Conservation (phyloP, 2,797 vertebrate species). For the Coregonus ussuriensis region DNA sequence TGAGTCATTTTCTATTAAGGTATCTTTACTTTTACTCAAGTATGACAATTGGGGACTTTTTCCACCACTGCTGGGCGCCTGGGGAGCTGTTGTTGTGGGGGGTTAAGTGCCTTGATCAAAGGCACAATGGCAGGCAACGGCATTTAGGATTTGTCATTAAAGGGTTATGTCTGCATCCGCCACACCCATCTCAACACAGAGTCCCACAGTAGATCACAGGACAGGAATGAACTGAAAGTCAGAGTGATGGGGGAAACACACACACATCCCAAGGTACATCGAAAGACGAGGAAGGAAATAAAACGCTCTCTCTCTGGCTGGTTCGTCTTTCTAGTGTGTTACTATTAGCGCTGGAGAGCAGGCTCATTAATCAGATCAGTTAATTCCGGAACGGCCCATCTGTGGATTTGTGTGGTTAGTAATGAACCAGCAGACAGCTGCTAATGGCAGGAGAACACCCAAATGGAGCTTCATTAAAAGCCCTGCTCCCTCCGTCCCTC, state of each 20-base stretch:
- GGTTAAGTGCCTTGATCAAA: too few relatives aligned
- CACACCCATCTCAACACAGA: background rate
- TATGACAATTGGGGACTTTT: too few relatives aligned
- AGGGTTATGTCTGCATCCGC: background rate
- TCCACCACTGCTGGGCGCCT: too few relatives aligned
- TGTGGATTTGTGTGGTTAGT: slow-evolving; percentile 18
- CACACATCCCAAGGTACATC: too few relatives aligned
- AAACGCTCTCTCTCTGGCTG: background rate
- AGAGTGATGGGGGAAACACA: too few relatives aligned
- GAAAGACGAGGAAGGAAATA: too few relatives aligned
- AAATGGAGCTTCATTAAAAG: background rate
- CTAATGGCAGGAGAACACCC: slow-evolving; percentile 11
- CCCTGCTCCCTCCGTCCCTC: background rate
- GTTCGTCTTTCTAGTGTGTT: background rate
- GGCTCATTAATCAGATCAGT: slow-evolving; percentile 13
- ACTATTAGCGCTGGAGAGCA: slow-evolving; percentile 13
- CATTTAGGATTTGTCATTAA: background rate
- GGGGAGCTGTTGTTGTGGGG: too few relatives aligned
- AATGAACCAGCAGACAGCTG: slow-evolving; percentile 22
- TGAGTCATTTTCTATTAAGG: too few relatives aligned
- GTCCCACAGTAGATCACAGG: background rate
- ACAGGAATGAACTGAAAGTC: background rate
- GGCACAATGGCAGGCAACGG: too few relatives aligned
- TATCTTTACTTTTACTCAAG: too few relatives aligned
- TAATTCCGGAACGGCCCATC: slow-evolving; percentile 8